Evolutionary conservation across 1,140 invertebrate species (phyloP).

Genomic region (Palaemon carinicauda): DNA sequence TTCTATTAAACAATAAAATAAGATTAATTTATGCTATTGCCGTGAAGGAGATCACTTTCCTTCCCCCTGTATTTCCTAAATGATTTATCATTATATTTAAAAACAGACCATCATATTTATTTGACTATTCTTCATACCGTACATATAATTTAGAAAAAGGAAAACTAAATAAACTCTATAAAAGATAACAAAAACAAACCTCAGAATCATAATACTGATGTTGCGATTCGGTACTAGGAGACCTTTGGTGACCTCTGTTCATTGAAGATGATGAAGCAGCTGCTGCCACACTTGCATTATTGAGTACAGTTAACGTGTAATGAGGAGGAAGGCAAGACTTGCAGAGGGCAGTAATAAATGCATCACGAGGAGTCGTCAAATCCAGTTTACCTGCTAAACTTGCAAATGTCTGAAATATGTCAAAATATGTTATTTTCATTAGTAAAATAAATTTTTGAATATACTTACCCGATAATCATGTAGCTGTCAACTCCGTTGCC

Average conservation of each 20-base stretch:
- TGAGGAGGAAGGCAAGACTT: slow-evolving; percentile 94
- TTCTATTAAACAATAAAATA: too few relatives aligned
- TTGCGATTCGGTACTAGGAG: slow-evolving; percentile 35
- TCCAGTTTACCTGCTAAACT: slow-evolving; percentile 80
- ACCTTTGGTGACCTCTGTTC: slow-evolving; percentile 38
- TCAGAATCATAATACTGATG: slow-evolving; percentile 49
- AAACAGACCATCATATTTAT: background rate
- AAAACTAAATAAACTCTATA: background rate
- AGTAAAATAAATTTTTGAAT: too few relatives aligned
- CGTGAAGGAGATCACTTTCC: too few relatives aligned
- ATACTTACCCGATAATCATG: too few relatives aligned
- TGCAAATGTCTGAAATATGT: slow-evolving; percentile 76
- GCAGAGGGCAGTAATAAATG: slow-evolving; percentile 92
- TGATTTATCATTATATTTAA: background rate
- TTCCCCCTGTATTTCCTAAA: too few relatives aligned
- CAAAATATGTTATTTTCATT: too few relatives aligned
- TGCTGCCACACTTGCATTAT: slow-evolving; percentile 62
- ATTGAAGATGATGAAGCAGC: slow-evolving; percentile 35
- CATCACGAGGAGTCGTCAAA: slow-evolving; percentile 81
- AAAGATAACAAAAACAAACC: background rate
- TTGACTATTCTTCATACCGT: too few relatives aligned
- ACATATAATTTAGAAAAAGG: too few relatives aligned
- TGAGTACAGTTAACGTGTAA: slow-evolving; percentile 90
- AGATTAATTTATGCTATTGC: too few relatives aligned
- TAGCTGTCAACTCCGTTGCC: too few relatives aligned